Conservation (phyloP, 2,797 vertebrate species). For the Okamejei kenojei region DNA sequence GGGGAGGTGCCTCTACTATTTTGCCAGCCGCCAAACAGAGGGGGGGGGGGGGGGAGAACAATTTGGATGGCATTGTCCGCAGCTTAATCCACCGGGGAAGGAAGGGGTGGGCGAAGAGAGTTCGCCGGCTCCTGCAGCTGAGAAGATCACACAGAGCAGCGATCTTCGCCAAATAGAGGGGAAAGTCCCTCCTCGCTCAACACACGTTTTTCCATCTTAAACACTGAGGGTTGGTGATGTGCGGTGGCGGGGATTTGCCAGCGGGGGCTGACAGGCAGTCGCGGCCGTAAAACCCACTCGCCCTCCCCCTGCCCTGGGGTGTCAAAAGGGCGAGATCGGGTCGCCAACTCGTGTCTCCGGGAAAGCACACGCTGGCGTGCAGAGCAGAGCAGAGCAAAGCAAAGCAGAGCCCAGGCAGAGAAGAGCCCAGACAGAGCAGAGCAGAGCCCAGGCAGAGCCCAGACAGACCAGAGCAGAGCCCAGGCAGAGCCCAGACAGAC, state of each 20-base stretch:
- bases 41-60: not conserved
- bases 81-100: not conserved
- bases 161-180: not conserved
- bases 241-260: not conserved
- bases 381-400: not conserved
- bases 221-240: not conserved
- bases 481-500: too few relatives aligned
- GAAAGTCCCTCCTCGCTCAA: not conserved
- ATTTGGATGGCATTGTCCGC: not conserved
- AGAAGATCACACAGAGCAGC: not conserved
- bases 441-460: too few relatives aligned
- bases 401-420: too few relatives aligned
- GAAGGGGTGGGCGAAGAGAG: not conserved
- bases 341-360: not conserved
- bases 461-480: not conserved
- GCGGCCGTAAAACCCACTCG: not conserved
- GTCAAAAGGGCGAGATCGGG: not conserved
- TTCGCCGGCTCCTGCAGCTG: too few relatives aligned
- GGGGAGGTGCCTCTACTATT: too few relatives aligned
- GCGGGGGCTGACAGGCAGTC: not conserved
- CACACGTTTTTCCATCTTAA: not conserved
- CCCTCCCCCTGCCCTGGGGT: not conserved
- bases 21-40: not conserved
- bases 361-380: not conserved
- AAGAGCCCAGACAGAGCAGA: not conserved